These are phyloP conservation scores for Basileuterus tristriatus DNA, from an alignment of 2,797 vertebrate species.

Conservation along the genomic window DNA sequence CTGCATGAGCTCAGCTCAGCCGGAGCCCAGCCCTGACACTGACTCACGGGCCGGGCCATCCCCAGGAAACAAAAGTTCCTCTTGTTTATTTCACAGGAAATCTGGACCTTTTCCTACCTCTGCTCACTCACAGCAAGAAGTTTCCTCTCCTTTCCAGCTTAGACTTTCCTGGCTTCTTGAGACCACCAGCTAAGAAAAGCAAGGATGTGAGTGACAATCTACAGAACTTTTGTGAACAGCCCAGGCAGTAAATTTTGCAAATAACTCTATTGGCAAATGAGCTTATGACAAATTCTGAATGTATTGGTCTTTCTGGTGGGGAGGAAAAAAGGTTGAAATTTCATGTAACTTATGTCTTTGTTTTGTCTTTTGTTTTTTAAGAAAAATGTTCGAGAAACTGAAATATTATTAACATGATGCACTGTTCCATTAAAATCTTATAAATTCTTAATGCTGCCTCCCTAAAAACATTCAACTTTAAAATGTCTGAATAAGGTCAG, in stretches of 20 bases:
- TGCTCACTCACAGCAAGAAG: constrained; percentile 59
- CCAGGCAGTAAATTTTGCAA: background rate
- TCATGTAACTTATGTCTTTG: background rate
- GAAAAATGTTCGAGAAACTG: background rate
- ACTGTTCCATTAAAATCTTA: background rate
- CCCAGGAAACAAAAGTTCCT: constrained; percentile 80
- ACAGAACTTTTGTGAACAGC: background rate
- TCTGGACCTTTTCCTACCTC: constrained; percentile 74
- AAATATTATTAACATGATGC: background rate
- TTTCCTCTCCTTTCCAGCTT: constrained; percentile 53
- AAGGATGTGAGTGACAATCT: background rate
- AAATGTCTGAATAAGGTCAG: background rate
- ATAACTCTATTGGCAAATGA: background rate
- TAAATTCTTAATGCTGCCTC: background rate
- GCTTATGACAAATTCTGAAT: background rate
- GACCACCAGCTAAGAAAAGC: background rate
- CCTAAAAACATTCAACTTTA: background rate
- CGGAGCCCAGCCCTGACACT: constrained; percentile 79
- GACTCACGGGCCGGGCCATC: constrained; percentile 78
- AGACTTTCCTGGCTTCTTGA: background rate
- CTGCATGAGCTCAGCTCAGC: constrained; percentile 74
- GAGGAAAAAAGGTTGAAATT: accelerated
- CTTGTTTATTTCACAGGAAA: constrained; percentile 83
- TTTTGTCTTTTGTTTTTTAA: background rate
- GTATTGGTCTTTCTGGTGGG: accelerated